These are phyloP conservation scores for Sebastes trivittatus DNA, from an alignment of 2,797 vertebrate species.

Conservation along the genomic window DNA sequence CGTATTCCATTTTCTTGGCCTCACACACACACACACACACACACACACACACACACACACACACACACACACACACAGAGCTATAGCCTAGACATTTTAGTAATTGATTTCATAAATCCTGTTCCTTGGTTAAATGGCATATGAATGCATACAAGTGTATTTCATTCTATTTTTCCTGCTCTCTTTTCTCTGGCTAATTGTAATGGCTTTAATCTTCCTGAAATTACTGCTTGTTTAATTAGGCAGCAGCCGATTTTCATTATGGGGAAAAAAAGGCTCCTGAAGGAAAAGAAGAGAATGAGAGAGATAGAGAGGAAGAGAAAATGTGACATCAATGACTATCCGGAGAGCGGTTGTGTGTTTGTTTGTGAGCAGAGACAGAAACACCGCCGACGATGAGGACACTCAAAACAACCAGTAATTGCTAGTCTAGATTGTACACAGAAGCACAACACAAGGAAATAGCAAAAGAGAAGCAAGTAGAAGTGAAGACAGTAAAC, in stretches of 20 bases:
- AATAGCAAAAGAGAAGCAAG: not conserved
- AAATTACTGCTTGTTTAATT: conserved; percentile 71
- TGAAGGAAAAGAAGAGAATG: not conserved
- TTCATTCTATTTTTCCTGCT: conserved; percentile 26
- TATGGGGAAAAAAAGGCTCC: conserved; percentile 34
- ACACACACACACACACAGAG: not conserved
- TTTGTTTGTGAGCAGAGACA: not conserved
- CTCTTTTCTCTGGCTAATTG: conserved; percentile 53
- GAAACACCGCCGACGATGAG: not conserved
- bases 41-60: not conserved
- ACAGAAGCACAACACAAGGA: not conserved
- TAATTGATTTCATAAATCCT: conserved; percentile 25
- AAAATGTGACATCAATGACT: not conserved
- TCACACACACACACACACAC: not conserved
- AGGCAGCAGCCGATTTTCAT: conserved; percentile 63
- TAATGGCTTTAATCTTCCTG: conserved; percentile 75
- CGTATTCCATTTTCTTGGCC: not conserved
- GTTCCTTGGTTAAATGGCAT: conserved; percentile 25
- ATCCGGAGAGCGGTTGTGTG: not conserved
- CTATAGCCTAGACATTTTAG: not conserved
- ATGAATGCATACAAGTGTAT: conserved; percentile 32
- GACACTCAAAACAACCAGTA: not conserved
- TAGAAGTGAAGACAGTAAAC: not conserved
- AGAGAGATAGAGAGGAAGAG: not conserved
- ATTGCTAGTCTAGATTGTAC: conserved; percentile 12